phyloP scores from a whole-genome alignment of 2,113 vertebrate species.

The Sminthopsis crassicaudata region DNA sequence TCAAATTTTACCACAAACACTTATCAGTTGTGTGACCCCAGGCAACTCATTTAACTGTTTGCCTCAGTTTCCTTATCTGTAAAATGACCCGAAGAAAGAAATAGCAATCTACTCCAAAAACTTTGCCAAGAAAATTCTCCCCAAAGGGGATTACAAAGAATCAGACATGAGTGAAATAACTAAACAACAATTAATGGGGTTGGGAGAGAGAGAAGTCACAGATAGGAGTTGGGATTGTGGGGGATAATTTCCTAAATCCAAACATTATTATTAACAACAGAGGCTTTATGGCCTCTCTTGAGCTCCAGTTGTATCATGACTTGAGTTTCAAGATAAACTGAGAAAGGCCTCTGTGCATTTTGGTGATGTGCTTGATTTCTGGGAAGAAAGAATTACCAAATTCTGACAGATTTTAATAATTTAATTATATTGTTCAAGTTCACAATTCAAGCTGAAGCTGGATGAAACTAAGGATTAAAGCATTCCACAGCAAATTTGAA shows the following conservation, averaged over 20 bases:
- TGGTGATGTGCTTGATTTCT: background rate
- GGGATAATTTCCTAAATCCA: background rate
- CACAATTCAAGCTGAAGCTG: background rate
- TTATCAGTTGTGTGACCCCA: no score
- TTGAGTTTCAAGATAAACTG: background rate
- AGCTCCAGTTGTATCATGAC: background rate
- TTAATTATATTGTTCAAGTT: background rate
- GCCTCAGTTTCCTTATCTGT: no score
- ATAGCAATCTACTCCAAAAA: background rate
- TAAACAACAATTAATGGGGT: background rate
- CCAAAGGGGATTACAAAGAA: background rate
- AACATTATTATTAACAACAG: background rate
- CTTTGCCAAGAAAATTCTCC: background rate
- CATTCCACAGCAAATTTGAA: background rate
- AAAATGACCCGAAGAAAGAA: no score
- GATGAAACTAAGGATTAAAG: background rate
- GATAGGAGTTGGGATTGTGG: background rate
- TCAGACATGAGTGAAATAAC: background rate
- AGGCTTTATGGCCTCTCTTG: background rate
- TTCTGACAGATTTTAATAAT: background rate
- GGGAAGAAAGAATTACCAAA: background rate
- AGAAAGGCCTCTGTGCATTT: background rate
- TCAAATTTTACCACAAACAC: no score
- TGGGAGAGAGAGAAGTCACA: background rate
- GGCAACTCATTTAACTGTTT: no score